A percentile compares a stretch with the other conserved stretches of the same genome.
These are phyloP conservation scores for Lagopus muta DNA, from an alignment of 2,113 vertebrate species.

Conservation along the genomic window DNA sequence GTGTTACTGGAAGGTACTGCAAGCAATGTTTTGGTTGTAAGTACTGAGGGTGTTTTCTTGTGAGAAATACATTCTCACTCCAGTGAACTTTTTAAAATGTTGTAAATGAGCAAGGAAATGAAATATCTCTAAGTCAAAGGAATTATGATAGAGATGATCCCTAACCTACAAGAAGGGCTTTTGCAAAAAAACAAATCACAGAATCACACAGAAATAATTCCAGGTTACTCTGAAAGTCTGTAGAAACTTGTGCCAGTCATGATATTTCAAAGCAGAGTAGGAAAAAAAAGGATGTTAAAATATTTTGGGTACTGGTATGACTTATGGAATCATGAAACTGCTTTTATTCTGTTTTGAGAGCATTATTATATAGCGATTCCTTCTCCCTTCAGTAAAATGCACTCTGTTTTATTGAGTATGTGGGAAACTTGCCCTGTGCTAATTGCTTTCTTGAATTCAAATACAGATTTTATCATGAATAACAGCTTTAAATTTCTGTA, in stretches of 20 bases:
- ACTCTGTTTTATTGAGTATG: background rate
- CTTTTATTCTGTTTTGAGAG: background rate
- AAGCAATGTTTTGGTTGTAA: background rate
- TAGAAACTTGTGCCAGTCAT: background rate
- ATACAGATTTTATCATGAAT: background rate
- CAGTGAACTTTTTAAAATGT: too few relatives aligned
- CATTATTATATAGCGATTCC: background rate
- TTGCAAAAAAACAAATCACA: background rate
- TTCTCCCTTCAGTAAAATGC: background rate
- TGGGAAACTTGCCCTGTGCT: background rate
- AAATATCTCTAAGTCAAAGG: background rate
- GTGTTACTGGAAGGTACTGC: background rate
- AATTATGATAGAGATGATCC: background rate
- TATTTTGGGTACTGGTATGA: background rate
- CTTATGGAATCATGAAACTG: background rate
- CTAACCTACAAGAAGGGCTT: too few relatives aligned
- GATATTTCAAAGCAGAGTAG: background rate
- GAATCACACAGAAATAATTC: background rate
- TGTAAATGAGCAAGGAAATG: background rate
- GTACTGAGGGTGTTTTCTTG: background rate
- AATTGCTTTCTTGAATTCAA: background rate
- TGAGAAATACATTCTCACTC: rapidly evolving
- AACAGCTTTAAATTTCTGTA: background rate
- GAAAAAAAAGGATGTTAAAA: background rate
- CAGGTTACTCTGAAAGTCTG: background rate